phyloP scores from a whole-genome alignment of 2,797 vertebrate genomes.

The Phoebastria nigripes region DNA sequence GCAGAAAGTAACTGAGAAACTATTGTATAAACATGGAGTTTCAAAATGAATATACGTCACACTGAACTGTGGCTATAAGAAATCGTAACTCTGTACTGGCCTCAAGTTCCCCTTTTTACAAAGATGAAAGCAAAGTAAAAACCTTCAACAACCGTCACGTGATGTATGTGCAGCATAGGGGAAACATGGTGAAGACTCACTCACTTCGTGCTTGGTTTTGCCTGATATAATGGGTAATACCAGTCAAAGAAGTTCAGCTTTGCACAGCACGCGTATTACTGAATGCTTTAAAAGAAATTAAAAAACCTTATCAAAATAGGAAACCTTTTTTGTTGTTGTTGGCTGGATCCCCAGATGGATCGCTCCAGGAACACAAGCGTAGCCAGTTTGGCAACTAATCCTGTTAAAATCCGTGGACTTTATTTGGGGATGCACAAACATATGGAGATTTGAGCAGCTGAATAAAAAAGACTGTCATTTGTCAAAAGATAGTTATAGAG shows the following conservation, averaged over 20 bases:
- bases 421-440: conserved; percentile 8
- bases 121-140: background rate
- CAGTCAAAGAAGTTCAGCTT: background rate
- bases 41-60: background rate
- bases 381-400: background rate
- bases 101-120: background rate
- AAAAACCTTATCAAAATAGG: background rate
- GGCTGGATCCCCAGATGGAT: conserved; percentile 43
- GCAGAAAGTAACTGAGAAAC: background rate
- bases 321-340: background rate
- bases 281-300: background rate
- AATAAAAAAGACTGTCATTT: conserved; percentile 9
- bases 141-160: background rate
- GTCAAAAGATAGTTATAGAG: background rate
- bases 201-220: background rate
- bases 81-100: background rate
- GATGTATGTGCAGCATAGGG: background rate
- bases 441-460: background rate
- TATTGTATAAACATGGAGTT: background rate
- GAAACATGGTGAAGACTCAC: background rate
- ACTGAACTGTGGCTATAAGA: background rate
- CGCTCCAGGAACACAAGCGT: background rate
- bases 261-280: background rate
- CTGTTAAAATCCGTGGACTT: background rate
- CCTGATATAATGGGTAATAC: background rate